These are phyloP conservation scores for Crotalus horridus DNA, from an alignment of 2,113 vertebrate genomes.

Conservation along the genomic window DNA sequence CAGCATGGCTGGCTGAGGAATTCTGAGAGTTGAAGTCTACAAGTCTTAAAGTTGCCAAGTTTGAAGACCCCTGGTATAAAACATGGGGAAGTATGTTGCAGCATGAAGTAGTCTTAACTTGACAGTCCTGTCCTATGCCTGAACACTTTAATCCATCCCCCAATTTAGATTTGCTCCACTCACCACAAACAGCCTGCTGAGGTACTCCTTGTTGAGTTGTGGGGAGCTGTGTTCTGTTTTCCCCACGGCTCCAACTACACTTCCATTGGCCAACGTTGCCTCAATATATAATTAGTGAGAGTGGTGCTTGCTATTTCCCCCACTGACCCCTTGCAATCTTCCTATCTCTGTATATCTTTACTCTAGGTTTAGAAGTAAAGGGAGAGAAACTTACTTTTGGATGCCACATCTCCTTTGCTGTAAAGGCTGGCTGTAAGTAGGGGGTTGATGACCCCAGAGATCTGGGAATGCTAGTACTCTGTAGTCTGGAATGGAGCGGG, in stretches of 20 bases:
- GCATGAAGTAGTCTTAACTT: too few relatives aligned
- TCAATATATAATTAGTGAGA: background rate
- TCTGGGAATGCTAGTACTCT: conserved; percentile 84
- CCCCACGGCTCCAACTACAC: background rate
- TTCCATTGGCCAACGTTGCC: background rate
- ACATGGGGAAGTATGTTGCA: background rate
- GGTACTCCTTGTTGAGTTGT: background rate
- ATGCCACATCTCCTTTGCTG: conserved; percentile 72
- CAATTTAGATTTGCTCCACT: background rate
- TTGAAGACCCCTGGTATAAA: background rate
- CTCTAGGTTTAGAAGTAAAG: too few relatives aligned
- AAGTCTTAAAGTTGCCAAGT: background rate
- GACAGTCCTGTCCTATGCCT: background rate
- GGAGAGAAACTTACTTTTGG: conserved; percentile 78
- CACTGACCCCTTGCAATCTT: background rate
- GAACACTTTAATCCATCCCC: background rate
- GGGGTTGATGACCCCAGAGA: conserved; percentile 85
- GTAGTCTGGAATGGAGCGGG: conserved; percentile 78
- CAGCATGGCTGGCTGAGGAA: background rate
- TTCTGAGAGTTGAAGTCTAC: background rate
- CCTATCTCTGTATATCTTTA: background rate
- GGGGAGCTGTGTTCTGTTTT: background rate
- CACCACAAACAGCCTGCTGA: background rate
- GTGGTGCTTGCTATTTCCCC: background rate
- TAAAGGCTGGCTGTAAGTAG: conserved; percentile 67